Evolutionary conservation across 2,797 vertebrate species (phyloP).

Genomic region (Xyrichtys novacula): DNA sequence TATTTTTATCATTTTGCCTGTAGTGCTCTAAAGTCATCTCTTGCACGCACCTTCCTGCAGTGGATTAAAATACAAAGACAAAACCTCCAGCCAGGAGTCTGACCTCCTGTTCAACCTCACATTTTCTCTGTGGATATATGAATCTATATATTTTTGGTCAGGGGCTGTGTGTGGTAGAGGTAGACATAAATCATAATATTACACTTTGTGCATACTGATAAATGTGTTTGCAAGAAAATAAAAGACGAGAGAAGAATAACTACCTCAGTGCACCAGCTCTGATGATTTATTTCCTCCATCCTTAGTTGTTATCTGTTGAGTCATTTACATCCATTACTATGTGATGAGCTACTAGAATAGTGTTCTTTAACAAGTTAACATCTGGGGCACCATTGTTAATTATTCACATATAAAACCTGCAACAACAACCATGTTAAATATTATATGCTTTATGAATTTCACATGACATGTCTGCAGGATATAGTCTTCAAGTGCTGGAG

Average conservation of each 20-base stretch:
- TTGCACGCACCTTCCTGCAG: background rate
- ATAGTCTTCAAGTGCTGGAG: background rate
- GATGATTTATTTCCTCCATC: background rate
- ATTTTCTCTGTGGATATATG: slow-evolving; percentile 19
- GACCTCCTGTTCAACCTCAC: slow-evolving; percentile 6
- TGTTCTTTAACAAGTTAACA: background rate
- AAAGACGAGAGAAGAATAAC: background rate
- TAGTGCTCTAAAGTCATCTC: background rate
- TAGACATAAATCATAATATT: background rate
- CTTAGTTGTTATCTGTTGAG: background rate
- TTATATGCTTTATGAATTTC: slow-evolving; percentile 4
- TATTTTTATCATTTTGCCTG: slow-evolving; percentile 18
- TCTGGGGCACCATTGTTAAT: slow-evolving; percentile 9
- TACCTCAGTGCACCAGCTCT: background rate
- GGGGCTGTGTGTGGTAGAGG: background rate
- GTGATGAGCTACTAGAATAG: background rate
- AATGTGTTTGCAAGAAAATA: background rate
- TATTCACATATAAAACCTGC: background rate
- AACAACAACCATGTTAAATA: background rate
- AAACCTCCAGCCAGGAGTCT: slow-evolving; percentile 1
- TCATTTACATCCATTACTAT: background rate
- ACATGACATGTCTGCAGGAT: background rate
- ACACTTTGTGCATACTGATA: slow-evolving; percentile 3
- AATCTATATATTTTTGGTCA: slow-evolving; percentile 11
- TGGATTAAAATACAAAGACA: slow-evolving; percentile 18